Evolutionary conservation across 2,797 vertebrate genomes (phyloP).

Genomic region (Ctenosaura bakeri): DNA sequence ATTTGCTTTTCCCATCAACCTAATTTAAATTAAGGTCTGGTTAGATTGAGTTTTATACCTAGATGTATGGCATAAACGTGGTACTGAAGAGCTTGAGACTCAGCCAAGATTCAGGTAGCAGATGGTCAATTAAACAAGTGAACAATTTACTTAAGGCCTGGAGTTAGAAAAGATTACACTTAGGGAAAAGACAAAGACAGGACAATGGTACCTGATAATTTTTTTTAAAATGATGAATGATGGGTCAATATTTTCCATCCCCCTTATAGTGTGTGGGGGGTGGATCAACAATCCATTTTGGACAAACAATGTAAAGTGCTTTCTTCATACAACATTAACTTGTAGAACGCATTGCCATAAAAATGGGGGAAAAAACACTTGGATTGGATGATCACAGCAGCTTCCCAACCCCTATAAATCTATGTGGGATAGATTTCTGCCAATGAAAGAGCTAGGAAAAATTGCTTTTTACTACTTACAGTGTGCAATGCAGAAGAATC

Average conservation of each 20-base stretch:
- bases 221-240: background rate
- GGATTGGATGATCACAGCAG: background rate
- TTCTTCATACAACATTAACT: background rate
- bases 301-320: background rate
- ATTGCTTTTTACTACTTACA: background rate
- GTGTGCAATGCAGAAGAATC: background rate
- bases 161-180: background rate
- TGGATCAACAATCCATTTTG: background rate
- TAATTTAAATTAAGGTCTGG: slow-evolving; percentile 68
- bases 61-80: slow-evolving; percentile 13
- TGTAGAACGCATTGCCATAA: background rate
- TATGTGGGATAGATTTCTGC: background rate
- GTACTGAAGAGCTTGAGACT: background rate
- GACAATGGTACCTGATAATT: background rate
- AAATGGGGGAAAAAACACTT: background rate
- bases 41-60: slow-evolving; percentile 47
- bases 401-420: background rate
- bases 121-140: slow-evolving; percentile 36
- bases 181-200: no score
- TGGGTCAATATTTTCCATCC: background rate
- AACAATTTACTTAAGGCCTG: slow-evolving; percentile 1
- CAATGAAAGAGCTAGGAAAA: background rate
- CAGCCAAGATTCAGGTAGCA: slow-evolving; percentile 12
- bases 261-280: background rate
- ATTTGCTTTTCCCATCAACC: slow-evolving; percentile 51